Evolutionary conservation across 2,113 vertebrate species (phyloP).

Genomic region (Camelus bactrianus): DNA sequence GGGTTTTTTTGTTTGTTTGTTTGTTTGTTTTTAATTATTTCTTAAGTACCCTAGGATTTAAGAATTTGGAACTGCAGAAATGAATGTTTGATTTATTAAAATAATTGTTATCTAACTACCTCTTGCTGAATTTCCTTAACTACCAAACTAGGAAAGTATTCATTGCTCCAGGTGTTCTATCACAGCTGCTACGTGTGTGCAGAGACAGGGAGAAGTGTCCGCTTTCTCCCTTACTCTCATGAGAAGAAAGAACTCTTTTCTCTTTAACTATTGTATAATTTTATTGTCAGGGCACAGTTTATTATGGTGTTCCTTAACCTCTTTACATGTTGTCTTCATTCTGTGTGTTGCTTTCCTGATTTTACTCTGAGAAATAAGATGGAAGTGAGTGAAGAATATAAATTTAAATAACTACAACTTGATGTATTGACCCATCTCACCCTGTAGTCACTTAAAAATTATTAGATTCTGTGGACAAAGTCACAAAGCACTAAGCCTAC

Average conservation of each 20-base stretch:
- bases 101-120: background rate
- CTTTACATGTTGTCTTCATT: background rate
- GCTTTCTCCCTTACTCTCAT: background rate
- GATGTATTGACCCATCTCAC: background rate
- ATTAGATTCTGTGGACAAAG: constrained; percentile 15
- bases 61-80: constrained; percentile 28
- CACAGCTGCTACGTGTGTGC: background rate
- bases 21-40: background rate
- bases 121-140: constrained; percentile 34
- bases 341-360: background rate
- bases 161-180: background rate
- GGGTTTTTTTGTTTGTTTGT: background rate
- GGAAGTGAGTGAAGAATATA: background rate
- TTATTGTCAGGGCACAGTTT: background rate
- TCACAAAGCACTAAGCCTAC: background rate
- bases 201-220: background rate
- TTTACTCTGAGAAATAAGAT: constrained; percentile 26
- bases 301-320: background rate
- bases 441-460: background rate
- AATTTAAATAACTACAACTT: constrained; percentile 33
- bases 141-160: background rate
- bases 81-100: constrained; percentile 27
- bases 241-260: background rate
- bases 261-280: background rate
- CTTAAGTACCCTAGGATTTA: background rate